Evolutionary conservation across 2,888 invertebrate species (phyloP).

Genomic region (Mycogona germanica): DNA sequence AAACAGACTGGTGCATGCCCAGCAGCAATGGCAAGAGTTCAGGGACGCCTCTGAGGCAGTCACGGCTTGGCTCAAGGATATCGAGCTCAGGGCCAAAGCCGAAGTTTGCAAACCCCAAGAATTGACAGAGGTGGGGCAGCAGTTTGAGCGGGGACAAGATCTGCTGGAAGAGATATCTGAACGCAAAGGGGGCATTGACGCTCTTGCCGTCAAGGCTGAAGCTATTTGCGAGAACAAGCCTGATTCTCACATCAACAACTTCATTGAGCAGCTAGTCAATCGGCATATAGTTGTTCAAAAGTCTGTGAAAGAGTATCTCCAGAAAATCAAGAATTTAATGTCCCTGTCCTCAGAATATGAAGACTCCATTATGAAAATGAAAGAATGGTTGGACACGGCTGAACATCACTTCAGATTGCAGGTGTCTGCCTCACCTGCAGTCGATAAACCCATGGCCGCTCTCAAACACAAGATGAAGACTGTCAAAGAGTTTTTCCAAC

Average conservation of each 20-base stretch:
- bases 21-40: conserved; percentile 66
- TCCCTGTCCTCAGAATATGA: conserved; percentile 56
- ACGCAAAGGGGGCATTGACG: conserved; percentile 51
- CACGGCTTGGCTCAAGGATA: conserved; percentile 61
- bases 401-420: conserved; percentile 53
- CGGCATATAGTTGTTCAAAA: conserved; percentile 63
- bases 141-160: conserved; percentile 10
- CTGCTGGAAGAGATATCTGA: conserved; percentile 50
- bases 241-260: conserved; percentile 68
- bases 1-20: conserved; percentile 51
- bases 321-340: conserved; percentile 56
- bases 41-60: conserved; percentile 61
- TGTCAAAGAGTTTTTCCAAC: conserved; percentile 47
- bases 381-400: conserved; percentile 63
- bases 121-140: conserved; percentile 14
- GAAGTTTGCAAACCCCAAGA: conserved; percentile 43
- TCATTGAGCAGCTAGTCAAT: conserved; percentile 60
- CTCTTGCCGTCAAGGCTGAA: conserved; percentile 53
- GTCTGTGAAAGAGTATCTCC: conserved; percentile 49
- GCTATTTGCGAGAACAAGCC: conserved; percentile 62
- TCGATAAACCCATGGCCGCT: conserved; percentile 51
- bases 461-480: conserved; percentile 59
- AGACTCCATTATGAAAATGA: conserved; percentile 52
- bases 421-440: conserved; percentile 49
- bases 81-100: conserved; percentile 57